Conservation (phyloP, 1,140 invertebrate genomes). For the Globodera rostochiensis region DNA sequence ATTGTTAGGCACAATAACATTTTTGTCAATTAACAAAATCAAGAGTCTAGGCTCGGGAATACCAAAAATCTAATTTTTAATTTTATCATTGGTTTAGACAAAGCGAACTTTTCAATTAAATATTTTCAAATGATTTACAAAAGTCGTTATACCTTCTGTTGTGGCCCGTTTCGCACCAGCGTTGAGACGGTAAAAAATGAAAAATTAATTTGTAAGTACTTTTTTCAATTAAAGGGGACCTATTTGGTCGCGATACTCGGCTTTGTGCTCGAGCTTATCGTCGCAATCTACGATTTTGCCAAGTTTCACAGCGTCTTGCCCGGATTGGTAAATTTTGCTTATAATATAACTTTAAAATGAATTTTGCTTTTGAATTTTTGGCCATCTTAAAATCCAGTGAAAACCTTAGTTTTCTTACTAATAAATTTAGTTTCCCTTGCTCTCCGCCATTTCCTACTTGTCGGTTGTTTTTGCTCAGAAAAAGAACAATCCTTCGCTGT, state of each 20-base stretch:
- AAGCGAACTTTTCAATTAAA: no score
- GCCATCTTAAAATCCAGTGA: background rate
- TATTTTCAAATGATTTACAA: background rate
- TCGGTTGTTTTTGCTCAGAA: background rate
- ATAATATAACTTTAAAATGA: background rate
- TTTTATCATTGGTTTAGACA: no score
- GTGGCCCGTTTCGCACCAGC: conserved; percentile 5
- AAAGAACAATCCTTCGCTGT: background rate
- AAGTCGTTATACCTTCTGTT: conserved; percentile 62
- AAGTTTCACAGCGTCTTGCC: background rate
- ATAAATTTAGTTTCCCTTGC: background rate
- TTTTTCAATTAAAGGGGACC: background rate
- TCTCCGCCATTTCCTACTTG: background rate
- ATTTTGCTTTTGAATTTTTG: background rate
- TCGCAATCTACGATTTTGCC: background rate
- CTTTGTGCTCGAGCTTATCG: background rate
- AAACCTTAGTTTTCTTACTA: background rate
- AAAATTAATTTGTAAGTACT: background rate
- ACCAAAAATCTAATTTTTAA: no score
- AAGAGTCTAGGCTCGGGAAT: no score
- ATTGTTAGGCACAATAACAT: no score
- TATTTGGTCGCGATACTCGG: background rate
- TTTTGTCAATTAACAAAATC: no score
- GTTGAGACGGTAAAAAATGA: background rate
- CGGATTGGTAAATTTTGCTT: background rate